A percentile compares a stretch with the other conserved stretches of the same genome.
Evolutionary conservation across 1,140 invertebrate genomes (phyloP).

Genomic region (Vollenhovia emeryi): DNA sequence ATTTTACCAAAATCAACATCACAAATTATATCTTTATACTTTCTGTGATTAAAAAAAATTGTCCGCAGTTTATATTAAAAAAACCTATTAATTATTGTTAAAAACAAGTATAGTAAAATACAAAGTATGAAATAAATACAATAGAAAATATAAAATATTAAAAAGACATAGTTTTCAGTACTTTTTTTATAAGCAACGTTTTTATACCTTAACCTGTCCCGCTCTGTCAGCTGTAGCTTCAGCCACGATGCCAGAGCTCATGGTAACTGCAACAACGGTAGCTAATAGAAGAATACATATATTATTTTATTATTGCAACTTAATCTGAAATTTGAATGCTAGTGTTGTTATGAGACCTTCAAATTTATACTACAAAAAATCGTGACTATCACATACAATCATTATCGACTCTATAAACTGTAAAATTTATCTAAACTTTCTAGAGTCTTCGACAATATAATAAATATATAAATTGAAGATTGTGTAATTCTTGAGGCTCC

Average conservation of each 20-base stretch:
- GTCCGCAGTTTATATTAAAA: not conserved
- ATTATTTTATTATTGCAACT: not conserved
- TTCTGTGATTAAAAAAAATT: not conserved
- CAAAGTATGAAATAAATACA: too few species aligned
- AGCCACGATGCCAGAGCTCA: not conserved
- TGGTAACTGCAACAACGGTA: not conserved
- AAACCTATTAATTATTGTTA: not conserved
- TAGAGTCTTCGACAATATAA: too few species aligned
- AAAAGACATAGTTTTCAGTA: not conserved
- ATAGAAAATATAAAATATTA: not conserved
- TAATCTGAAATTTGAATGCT: not conserved
- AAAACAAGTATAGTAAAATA: too few species aligned
- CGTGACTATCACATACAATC: too few species aligned
- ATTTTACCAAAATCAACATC: too few species aligned
- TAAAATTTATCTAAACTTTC: too few species aligned
- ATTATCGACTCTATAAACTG: too few species aligned
- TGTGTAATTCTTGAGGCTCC: not conserved
- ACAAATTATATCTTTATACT: not conserved
- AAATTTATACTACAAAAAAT: not conserved
- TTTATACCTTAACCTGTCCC: not conserved
- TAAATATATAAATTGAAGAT: too few species aligned
- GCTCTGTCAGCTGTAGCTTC: not conserved
- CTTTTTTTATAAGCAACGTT: not conserved
- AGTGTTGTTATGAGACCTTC: not conserved
- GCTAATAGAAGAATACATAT: not conserved